These are phyloP conservation scores for Hoplostethus atlanticus DNA, from an alignment of 2,797 vertebrate species.

Conservation along the genomic window DNA sequence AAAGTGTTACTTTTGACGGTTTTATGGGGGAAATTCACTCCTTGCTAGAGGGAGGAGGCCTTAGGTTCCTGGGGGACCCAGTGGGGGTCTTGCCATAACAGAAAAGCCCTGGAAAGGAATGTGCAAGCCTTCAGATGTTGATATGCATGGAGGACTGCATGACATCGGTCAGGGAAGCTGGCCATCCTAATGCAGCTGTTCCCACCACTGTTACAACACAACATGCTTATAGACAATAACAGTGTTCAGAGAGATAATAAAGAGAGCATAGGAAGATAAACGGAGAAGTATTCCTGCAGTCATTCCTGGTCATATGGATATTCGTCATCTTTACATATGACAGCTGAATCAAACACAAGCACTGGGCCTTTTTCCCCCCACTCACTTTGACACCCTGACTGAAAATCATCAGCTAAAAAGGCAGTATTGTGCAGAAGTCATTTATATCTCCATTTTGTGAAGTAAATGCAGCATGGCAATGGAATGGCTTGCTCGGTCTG, in stretches of 20 bases:
- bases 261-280: slow-evolving; percentile 15
- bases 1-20: too few relatives aligned
- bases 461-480: slow-evolving; percentile 59
- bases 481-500: slow-evolving; percentile 52
- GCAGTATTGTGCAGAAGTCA: slow-evolving; percentile 41
- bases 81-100: too few relatives aligned
- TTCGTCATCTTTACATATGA: slow-evolving; percentile 2
- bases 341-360: slow-evolving; percentile 23
- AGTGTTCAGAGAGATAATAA: not conserved
- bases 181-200: slow-evolving; percentile 40
- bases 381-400: slow-evolving; percentile 38
- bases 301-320: slow-evolving; percentile 24
- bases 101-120: too few relatives aligned
- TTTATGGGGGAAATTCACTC: too few relatives aligned
- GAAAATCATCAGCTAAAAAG: slow-evolving; percentile 67
- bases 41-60: too few relatives aligned
- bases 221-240: too few relatives aligned
- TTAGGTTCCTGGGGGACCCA: too few relatives aligned
- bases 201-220: slow-evolving; percentile 19
- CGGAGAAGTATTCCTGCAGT: slow-evolving; percentile 3
- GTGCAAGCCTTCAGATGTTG: too few relatives aligned
- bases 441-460: slow-evolving; percentile 59
- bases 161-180: slow-evolving; percentile 2
- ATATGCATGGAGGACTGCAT: slow-evolving; percentile 17
- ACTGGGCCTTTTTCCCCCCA: not conserved